Base-by-base conservation (phyloP, 2,113 vertebrate genomes). In the Echinops telfairi region DNA sequence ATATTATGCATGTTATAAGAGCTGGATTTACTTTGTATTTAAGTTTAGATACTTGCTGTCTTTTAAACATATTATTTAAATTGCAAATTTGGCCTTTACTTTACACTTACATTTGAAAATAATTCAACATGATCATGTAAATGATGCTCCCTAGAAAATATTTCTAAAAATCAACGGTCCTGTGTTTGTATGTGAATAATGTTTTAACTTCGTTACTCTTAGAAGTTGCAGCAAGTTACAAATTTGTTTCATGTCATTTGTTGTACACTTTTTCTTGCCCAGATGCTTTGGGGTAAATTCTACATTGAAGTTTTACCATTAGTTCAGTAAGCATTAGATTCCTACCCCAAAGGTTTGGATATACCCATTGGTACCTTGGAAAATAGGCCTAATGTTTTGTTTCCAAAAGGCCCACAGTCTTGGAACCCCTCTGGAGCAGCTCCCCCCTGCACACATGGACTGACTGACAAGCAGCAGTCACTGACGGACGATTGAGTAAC, bases 171-270 rank as follows among this genome's bases (percentile, higher is more conserved):
- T 58, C 77, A 87, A 77, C 36, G 77, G 36, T 15, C 2, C 83
- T 57, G 4, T 90, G 19, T 93, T 93, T 86, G 75, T 93, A 79
- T 93, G 20, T 80, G 94, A 93, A 33, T 88, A 70, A 15, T 70
- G 2, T 83, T 47, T 88, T 90, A 70, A 33, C 33, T 86, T 93
- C 86, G 43, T 68, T 71, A 76, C 15, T 47, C 12, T 71, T 16
- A 79, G 83, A 81, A 64, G 60, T 40, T 80, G 64, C 82, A 79
- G 23, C 80, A 27, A 78, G 16, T n/a, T 86, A 78, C 85, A n/a
- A n/a, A 1, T 19, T 81, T 85, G 6, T 43, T 85, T 11, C 68
- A 70, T 70, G 25, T 58, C 25, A 70, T 88, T 88, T 95, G 88
- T 58, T 81, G 2, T 10, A 33, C 33, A 88, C 29, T 60, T 85